phyloP scores from a whole-genome alignment of 2,797 vertebrate species.

The Eremophila alpestris region DNA sequence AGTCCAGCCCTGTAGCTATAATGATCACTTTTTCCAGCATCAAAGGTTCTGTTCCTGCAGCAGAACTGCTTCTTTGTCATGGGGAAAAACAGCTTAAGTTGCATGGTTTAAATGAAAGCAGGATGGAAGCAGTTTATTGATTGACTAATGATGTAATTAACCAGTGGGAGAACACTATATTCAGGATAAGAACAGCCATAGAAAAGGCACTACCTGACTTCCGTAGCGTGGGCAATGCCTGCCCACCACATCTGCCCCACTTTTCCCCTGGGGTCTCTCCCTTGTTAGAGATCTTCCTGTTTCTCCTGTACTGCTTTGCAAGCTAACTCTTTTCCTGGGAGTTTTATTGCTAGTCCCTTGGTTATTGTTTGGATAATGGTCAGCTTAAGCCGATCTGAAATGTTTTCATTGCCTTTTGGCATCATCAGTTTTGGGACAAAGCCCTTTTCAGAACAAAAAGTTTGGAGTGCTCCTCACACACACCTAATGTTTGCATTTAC shows the following conservation, averaged over 20 bases:
- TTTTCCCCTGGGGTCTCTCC: fast-evolving
- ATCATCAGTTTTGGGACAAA: background rate
- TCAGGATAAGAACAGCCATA: background rate
- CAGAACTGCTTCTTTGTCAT: background rate
- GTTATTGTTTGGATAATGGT: background rate
- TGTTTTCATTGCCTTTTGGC: background rate
- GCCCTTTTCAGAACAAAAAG: background rate
- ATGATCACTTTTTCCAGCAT: background rate
- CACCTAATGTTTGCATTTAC: background rate
- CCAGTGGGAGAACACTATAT: background rate
- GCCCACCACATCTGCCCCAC: fast-evolving
- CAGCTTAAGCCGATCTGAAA: background rate
- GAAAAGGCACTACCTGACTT: background rate
- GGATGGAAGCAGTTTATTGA: background rate
- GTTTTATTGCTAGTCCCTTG: background rate
- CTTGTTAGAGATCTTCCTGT: background rate
- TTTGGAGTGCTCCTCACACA: background rate
- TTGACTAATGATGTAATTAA: background rate
- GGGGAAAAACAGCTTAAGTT: background rate
- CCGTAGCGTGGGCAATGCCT: fast-evolving
- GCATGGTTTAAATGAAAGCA: background rate
- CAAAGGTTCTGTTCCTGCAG: background rate
- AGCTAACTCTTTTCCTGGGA: background rate
- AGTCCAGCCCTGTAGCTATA: background rate
- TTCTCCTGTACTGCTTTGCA: background rate